Base-by-base conservation (phyloP, 2,888 invertebrate genomes). In the Odiellus spinosus region DNA sequence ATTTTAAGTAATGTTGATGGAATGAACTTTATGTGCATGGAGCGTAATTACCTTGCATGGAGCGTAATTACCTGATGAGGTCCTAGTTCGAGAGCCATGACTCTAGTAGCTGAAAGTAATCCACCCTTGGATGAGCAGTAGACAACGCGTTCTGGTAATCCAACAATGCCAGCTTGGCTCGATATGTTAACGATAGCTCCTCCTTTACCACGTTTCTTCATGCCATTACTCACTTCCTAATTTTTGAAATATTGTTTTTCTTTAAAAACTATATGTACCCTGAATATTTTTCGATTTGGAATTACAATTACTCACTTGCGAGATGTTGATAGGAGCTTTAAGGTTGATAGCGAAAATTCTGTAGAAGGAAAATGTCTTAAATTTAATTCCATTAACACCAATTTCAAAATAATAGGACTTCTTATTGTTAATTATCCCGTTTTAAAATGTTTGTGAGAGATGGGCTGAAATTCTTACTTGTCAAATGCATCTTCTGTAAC, bases 131-230 rank as follows among this genome's bases (percentile, higher is more conserved):
- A 77, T 0, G 83, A 77, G 60, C 84, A 79, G 63, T 95, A 95
- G 0, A 78, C 74, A 0, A 79, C 65, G 60, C 91, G 91, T 54
- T 83, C 77, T 36, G 66, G 64, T 15, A 90, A 68, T 3, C 82
- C 85, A 3, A 75, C 74, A 66, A 52, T 45, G 39, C 53, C 63
- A 61, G 78, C 86, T 63, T 85, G 78, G 0, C 91, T 91, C 1
- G 91, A 93, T 40, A 93, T 68, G 64, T 90, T 91, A 0, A 95
- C 91, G 58, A 95, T 84, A 47, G 80, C 71, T 26, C 90, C 85
- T 47, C 76, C 74, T 38, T 68, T 69, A 57, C 80, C 78, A 44
- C 76, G 72, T 33, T 74, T 71, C 36, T 83, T 71, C 73, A 91
- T 76, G 60, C 78, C 75, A 53, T 73, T 74, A 12, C 80, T 77